Evolutionary conservation across 2,797 vertebrate genomes (phyloP).

Genomic region (Scyliorhinus canicula): DNA sequence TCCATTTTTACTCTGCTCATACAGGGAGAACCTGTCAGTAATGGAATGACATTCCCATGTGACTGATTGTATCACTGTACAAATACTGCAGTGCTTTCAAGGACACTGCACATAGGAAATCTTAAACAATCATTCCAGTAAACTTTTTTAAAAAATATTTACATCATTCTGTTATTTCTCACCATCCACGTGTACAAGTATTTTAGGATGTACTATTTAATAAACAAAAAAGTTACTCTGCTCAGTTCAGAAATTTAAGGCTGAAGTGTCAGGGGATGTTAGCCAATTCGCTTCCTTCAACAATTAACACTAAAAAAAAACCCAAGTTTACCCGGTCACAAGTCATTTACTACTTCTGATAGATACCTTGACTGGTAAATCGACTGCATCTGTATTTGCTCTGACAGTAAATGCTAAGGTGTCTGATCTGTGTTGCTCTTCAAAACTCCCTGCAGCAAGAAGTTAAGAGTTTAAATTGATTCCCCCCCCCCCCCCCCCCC

Average conservation of each 20-base stretch:
- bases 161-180: background rate
- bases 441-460: background rate
- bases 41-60: background rate
- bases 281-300: background rate
- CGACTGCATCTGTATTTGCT: background rate
- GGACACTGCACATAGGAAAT: background rate
- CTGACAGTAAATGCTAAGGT: background rate
- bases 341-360: background rate
- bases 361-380: background rate
- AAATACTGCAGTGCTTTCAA: slow-evolving; percentile 2
- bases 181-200: background rate
- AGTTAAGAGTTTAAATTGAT: background rate
- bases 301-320: background rate
- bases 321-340: background rate
- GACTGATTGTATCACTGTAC: background rate
- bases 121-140: background rate
- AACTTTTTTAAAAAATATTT: background rate
- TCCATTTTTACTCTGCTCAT: background rate
- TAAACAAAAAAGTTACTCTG: background rate
- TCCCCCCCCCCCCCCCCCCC: too few relatives aligned
- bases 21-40: background rate
- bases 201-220: background rate
- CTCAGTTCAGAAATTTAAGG: background rate
- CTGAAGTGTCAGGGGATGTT: background rate
- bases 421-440: background rate